Evolutionary conservation across 2,888 invertebrate genomes (phyloP).

Genomic region (Nomada goodeniana): DNA sequence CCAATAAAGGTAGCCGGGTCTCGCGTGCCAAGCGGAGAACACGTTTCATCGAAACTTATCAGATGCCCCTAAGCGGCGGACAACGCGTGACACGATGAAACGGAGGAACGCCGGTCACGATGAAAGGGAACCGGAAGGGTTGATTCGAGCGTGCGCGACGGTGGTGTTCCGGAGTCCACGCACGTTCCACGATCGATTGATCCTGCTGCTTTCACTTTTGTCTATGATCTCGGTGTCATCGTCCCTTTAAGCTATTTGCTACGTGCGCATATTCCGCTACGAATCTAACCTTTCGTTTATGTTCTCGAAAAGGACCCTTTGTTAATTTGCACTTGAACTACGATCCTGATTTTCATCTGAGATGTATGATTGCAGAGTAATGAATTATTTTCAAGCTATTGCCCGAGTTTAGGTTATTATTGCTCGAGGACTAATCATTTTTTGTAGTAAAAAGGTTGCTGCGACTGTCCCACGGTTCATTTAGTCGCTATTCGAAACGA

Average conservation of each 20-base stretch:
- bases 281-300: constrained; percentile 35
- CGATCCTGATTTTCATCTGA: background rate
- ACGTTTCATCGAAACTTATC: constrained; percentile 62
- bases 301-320: constrained; percentile 15
- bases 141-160: constrained; percentile 61
- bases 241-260: background rate
- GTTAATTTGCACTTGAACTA: constrained; percentile 9
- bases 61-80: constrained; percentile 56
- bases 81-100: constrained; percentile 58
- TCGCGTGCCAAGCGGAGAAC: constrained; percentile 48
- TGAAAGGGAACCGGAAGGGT: constrained; percentile 67
- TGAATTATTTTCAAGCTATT: too few relatives aligned
- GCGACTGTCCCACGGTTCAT: too few relatives aligned
- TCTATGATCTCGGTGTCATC: constrained; percentile 60
- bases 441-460: too few relatives aligned
- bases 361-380: too few relatives aligned
- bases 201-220: constrained; percentile 77
- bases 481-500: too few relatives aligned
- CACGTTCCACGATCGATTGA: constrained; percentile 67
- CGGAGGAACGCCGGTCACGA: constrained; percentile 53
- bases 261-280: constrained; percentile 24
- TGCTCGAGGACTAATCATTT: too few relatives aligned
- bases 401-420: too few relatives aligned
- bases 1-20: constrained; percentile 39
- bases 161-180: constrained; percentile 64